These are phyloP conservation scores for Sweltsa coloradensis DNA, from an alignment of 1,140 invertebrate species.

Conservation along the genomic window DNA sequence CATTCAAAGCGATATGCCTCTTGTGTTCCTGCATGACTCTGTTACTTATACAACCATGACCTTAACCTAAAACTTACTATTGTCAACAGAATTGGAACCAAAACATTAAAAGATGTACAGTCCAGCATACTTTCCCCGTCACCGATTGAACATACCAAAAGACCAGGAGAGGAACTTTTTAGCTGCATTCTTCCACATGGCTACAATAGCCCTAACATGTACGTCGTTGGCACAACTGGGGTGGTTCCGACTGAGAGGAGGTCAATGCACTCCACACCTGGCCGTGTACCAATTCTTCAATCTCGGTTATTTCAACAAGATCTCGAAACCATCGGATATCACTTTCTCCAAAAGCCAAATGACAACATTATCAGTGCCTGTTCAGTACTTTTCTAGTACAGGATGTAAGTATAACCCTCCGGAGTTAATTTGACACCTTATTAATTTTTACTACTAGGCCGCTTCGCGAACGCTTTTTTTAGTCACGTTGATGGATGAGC, in stretches of 20 bases:
- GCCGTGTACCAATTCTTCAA: conserved; percentile 35
- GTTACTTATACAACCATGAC: too few relatives aligned
- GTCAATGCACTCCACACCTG: conserved; percentile 34
- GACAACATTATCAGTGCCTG: neutral
- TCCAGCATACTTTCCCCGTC: conserved; percentile 9
- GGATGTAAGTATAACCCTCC: conserved; percentile 9
- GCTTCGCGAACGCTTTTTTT: too few relatives aligned
- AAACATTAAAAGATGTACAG: conserved; percentile 13
- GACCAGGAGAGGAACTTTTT: conserved; percentile 35
- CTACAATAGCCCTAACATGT: conserved; percentile 35
- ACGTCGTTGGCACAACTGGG: conserved; percentile 36
- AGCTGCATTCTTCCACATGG: conserved; percentile 37
- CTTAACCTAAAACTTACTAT: too few relatives aligned
- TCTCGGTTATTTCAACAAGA: neutral
- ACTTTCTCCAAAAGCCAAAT: neutral
- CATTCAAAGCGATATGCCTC: too few relatives aligned
- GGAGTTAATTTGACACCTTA: too few relatives aligned
- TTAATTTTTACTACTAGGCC: too few relatives aligned
- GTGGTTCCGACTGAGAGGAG: conserved; percentile 37
- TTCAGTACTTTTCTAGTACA: conserved; percentile 12
- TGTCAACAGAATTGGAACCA: too few relatives aligned
- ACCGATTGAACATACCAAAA: conserved; percentile 13
- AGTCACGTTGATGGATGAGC: too few relatives aligned
- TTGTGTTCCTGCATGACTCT: too few relatives aligned
- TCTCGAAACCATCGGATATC: conserved; percentile 1